Evolutionary conservation across 2,797 vertebrate species (phyloP), one percentile per base, ranked within the genome.

Genomic region (Moxostoma hubbsi): DNA sequence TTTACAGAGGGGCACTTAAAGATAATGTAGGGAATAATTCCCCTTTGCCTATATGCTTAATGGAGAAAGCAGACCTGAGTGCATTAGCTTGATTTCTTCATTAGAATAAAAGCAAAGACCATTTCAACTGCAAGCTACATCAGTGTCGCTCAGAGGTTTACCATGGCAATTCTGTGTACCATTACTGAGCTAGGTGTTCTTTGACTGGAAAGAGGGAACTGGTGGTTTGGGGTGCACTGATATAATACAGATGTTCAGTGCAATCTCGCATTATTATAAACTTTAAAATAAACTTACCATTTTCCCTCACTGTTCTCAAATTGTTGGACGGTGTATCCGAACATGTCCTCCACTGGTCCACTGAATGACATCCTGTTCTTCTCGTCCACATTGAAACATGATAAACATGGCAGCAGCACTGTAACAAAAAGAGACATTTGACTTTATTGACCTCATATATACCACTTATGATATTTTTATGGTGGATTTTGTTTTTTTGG

Each of bases 281-380:
- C 36, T 13, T 12, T 45, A 63, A 63, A 24, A 24, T 18, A 43
- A 66, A 66, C 95, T 94, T 92, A 98, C 98, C 98, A 99, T 91
- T 99, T 99, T 65, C 97, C 97, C 83, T 99, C 97, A 49, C 93
- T 94, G 83, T 99, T 99, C 93, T 97, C 94, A 89, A 98, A 99
- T 81, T 99, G 98, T 85, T 99, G 97, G 72, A 99, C 96, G 0
- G 96, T 96, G 85, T 99, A 99, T 16, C 98, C 97, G 0, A 99
- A 99, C 97, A 99, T 95, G 85, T 99, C 98, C 71, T 97, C 97
- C 87, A 97, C 88, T 0, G 97, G 93, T 0, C 98, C 98, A 5
- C 80, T 93, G 89, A 99, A 99, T 0, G 93, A 96, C 93, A 98
- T 75, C 0, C 91, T 90, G 59, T 97, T 97, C 88, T 99, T 98